phyloP scores from a whole-genome alignment of 2,113 vertebrate species.

The Panurus biarmicus region DNA sequence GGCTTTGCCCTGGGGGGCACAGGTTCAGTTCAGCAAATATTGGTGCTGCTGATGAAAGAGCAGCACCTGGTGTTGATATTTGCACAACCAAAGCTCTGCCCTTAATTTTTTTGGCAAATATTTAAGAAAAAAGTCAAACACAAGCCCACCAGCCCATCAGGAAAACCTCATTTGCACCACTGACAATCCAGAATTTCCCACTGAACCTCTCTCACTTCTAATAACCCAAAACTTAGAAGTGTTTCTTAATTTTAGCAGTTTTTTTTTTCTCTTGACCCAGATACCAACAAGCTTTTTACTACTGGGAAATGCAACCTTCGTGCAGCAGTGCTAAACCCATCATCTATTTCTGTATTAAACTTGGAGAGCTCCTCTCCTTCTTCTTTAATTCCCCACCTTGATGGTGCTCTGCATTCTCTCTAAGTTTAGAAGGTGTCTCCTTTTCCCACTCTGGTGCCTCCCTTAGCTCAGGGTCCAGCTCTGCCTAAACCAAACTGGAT shows the following conservation, averaged over 20 bases:
- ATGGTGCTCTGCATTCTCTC: background rate
- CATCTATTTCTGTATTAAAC: background rate
- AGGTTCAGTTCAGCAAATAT: background rate
- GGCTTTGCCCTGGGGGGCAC: background rate
- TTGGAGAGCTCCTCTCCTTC: background rate
- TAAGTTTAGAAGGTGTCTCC: background rate
- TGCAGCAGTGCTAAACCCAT: background rate
- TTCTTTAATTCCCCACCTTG: background rate
- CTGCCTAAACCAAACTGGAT: background rate
- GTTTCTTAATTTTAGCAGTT: background rate
- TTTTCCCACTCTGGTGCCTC: background rate
- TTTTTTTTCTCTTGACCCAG: background rate
- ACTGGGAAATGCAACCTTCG: background rate
- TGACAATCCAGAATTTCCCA: background rate
- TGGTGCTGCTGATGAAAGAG: background rate
- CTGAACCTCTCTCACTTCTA: background rate
- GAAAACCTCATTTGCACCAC: background rate
- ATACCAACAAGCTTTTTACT: background rate
- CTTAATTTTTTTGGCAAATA: background rate
- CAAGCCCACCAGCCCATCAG: background rate
- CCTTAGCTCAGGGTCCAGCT: background rate
- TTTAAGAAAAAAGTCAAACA: background rate
- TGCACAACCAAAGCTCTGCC: background rate
- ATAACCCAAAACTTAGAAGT: background rate
- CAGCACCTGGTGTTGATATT: background rate